A percentile compares a stretch with the other conserved stretches of the same genome.
phyloP scores from a whole-genome alignment of 2,888 invertebrate species.

The Schizaphis graminum region DNA sequence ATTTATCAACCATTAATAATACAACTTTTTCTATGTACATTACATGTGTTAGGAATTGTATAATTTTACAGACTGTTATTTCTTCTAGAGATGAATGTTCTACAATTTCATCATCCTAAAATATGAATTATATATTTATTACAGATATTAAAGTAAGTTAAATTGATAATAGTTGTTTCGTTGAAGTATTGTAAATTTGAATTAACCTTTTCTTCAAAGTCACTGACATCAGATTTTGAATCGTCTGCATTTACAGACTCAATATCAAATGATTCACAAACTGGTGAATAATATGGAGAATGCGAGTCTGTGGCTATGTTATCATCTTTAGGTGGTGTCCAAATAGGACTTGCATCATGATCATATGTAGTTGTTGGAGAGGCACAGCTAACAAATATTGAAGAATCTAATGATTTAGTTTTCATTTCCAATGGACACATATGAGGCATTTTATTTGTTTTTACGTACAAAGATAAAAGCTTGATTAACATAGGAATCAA shows the following conservation, averaged over 20 bases:
- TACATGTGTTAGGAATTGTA: slow-evolving; percentile 10
- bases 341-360: slow-evolving; percentile 31
- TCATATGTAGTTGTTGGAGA: slow-evolving; percentile 21
- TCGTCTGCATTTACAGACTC: slow-evolving; percentile 58
- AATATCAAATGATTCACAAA: slow-evolving; percentile 59
- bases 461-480: slow-evolving; percentile 18
- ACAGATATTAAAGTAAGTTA: neutral
- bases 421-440: neutral
- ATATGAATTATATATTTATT: neutral
- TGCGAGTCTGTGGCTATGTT: slow-evolving; percentile 20
- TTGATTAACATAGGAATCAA: slow-evolving; percentile 56
- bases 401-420: neutral
- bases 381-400: neutral
- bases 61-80: neutral
- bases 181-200: slow-evolving; percentile 8
- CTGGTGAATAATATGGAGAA: slow-evolving; percentile 60
- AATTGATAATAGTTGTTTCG: neutral
- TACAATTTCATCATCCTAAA: slow-evolving; percentile 27
- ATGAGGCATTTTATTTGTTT: slow-evolving; percentile 31
- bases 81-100: neutral
- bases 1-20: slow-evolving; percentile 30
- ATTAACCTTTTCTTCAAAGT: slow-evolving; percentile 35
- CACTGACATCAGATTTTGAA: slow-evolving; percentile 54
- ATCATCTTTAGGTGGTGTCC: neutral
- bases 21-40: neutral